A percentile compares a stretch with the other conserved stretches of the same genome.
These are phyloP conservation scores for Myripristis murdjan DNA, from an alignment of 2,797 vertebrate genomes.

Conservation along the genomic window DNA sequence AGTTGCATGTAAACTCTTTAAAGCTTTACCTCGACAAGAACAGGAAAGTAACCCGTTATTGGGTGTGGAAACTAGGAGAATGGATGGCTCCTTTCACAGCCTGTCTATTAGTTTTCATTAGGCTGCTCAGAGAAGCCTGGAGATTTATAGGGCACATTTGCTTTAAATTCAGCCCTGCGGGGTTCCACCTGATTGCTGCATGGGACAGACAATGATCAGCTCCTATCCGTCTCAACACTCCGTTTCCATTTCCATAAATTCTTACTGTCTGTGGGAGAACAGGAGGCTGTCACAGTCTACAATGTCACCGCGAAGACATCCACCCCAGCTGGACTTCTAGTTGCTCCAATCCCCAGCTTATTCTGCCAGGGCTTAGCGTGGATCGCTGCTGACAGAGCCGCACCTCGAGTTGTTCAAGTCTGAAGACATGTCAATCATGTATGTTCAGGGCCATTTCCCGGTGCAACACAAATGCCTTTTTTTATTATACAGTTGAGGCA, in stretches of 20 bases:
- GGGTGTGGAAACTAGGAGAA: slow-evolving; percentile 78
- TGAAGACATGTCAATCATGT: slow-evolving; percentile 69
- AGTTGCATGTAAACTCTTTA: slow-evolving; percentile 69
- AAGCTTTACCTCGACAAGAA: slow-evolving; percentile 44
- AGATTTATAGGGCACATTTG: slow-evolving; percentile 87
- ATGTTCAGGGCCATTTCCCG: slow-evolving; percentile 50
- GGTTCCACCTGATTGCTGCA: slow-evolving; percentile 82
- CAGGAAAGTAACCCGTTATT: slow-evolving; percentile 69
- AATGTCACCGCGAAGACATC: slow-evolving; percentile 78
- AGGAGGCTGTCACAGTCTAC: slow-evolving; percentile 70
- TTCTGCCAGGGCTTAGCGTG: slow-evolving; percentile 65
- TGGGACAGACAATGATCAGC: slow-evolving; percentile 82
- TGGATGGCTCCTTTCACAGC: slow-evolving; percentile 80
- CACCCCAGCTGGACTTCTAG: slow-evolving; percentile 70
- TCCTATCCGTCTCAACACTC: slow-evolving; percentile 73
- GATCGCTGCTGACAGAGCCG: slow-evolving; percentile 73
- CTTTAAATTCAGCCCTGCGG: slow-evolving; percentile 84
- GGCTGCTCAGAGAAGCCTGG: slow-evolving; percentile 72
- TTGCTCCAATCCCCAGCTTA: slow-evolving; percentile 63
- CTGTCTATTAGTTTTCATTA: slow-evolving; percentile 89
- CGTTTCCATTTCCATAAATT: slow-evolving; percentile 84
- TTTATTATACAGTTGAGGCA: slow-evolving; percentile 18
- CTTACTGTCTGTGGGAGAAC: slow-evolving; percentile 66
- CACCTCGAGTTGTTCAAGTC: slow-evolving; percentile 68
- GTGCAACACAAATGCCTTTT: slow-evolving; percentile 57